Evolutionary conservation across 1,140 invertebrate species (phyloP).

Genomic region (Bombus confusus): DNA sequence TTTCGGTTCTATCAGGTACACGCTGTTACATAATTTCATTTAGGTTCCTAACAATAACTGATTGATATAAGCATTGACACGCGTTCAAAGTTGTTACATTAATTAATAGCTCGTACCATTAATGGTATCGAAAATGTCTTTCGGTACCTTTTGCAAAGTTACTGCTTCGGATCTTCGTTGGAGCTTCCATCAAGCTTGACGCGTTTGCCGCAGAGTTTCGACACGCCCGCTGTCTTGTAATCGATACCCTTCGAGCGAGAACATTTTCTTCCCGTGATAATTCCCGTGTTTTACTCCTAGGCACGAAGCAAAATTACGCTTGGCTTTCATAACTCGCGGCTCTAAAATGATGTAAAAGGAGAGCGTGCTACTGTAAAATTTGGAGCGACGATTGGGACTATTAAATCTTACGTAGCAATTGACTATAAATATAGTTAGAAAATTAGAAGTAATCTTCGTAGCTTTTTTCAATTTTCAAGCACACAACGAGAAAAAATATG

Average conservation of each 20-base stretch:
- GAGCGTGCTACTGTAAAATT: background rate
- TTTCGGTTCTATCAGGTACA: background rate
- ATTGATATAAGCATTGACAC: background rate
- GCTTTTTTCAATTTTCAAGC: background rate
- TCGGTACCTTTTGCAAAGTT: background rate
- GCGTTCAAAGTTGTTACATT: background rate
- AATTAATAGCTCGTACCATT: background rate
- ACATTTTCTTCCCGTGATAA: background rate
- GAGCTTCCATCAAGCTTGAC: background rate
- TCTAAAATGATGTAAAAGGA: background rate
- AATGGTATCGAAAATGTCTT: background rate
- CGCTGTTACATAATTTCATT: background rate
- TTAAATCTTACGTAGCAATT: background rate
- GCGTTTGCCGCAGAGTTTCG: background rate
- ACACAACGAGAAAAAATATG: too few relatives aligned
- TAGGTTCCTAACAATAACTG: background rate
- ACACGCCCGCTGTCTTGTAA: constrained; percentile 8
- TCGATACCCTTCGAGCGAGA: constrained; percentile 6
- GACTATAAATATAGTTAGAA: background rate
- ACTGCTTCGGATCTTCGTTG: background rate
- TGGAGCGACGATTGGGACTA: background rate
- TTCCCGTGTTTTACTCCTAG: background rate
- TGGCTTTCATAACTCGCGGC: too few relatives aligned
- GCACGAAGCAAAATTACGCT: background rate
- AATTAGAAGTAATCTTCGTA: background rate